Evolutionary conservation across 2,888 invertebrate genomes (phyloP).

Genomic region (Lumbricus terrestris): DNA sequence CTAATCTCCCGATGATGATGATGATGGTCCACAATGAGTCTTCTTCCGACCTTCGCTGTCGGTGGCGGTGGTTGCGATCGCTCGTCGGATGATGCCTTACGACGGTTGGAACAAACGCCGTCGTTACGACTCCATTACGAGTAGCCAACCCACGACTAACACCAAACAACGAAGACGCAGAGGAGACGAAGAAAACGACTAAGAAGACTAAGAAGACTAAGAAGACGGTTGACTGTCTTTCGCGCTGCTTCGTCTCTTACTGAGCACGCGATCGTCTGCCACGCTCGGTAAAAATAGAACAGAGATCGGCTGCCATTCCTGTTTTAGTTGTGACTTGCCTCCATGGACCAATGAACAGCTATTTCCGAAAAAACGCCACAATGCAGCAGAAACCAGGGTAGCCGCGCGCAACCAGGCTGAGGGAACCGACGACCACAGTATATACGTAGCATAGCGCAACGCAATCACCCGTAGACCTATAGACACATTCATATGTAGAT

Average conservation of each 20-base stretch:
- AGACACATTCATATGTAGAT: not conserved
- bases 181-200: not conserved
- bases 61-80: too few relatives aligned
- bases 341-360: constrained; percentile 16
- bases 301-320: not conserved
- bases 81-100: too few relatives aligned
- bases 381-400: not conserved
- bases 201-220: not conserved
- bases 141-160: not conserved
- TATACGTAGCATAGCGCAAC: not conserved
- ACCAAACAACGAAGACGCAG: not conserved
- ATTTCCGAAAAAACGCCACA: not conserved
- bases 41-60: not conserved
- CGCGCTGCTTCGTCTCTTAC: not conserved
- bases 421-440: too few relatives aligned
- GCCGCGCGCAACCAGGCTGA: not conserved
- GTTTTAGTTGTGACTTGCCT: not conserved
- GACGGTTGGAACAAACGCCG: not conserved
- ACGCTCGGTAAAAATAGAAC: not conserved
- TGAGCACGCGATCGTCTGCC: not conserved
- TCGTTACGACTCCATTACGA: not conserved
- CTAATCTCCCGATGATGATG: too few relatives aligned
- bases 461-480: not conserved
- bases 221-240: not conserved
- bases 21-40: too few relatives aligned